A percentile compares a stretch with the other conserved stretches of the same genome.
phyloP scores from a whole-genome alignment of 2,888 invertebrate species.

The Tryphoninae sp. region DNA sequence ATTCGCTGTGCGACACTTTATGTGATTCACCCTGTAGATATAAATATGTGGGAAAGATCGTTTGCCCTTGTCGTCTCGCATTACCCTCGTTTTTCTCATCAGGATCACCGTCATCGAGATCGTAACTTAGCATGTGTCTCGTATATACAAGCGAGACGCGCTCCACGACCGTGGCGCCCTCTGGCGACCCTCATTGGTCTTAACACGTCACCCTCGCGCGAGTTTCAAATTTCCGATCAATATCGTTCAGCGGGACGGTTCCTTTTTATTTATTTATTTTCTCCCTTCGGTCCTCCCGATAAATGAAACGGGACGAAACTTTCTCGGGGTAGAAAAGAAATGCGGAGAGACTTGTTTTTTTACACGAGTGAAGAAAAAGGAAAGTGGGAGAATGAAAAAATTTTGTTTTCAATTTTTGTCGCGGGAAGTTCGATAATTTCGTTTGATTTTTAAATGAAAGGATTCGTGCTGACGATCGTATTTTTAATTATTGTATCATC shows the following conservation, averaged over 20 bases:
- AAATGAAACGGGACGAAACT: background rate
- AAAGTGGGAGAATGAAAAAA: background rate
- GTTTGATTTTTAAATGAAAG: too few species aligned
- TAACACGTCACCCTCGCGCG: background rate
- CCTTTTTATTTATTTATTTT: background rate
- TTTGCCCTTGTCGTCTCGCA: conserved; percentile 57
- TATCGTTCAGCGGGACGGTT: conserved; percentile 14
- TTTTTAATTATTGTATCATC: too few species aligned
- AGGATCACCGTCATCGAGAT: background rate
- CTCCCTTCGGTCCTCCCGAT: background rate
- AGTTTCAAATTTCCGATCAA: conserved; percentile 46
- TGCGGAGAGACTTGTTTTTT: background rate
- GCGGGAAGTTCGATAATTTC: too few species aligned
- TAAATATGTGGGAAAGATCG: background rate
- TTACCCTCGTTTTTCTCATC: conserved; percentile 55
- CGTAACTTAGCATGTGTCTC: conserved; percentile 25
- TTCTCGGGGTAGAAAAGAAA: conserved; percentile 4
- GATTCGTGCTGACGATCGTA: too few species aligned
- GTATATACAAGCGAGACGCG: background rate
- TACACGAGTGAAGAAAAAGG: background rate
- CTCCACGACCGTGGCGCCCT: conserved; percentile 17
- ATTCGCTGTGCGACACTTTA: too few species aligned
- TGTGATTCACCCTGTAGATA: too few species aligned
- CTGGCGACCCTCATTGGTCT: conserved; percentile 25
- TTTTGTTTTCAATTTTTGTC: too few species aligned